Conservation (phyloP, 2,113 vertebrate species). For the Oryzias curvinotus region DNA sequence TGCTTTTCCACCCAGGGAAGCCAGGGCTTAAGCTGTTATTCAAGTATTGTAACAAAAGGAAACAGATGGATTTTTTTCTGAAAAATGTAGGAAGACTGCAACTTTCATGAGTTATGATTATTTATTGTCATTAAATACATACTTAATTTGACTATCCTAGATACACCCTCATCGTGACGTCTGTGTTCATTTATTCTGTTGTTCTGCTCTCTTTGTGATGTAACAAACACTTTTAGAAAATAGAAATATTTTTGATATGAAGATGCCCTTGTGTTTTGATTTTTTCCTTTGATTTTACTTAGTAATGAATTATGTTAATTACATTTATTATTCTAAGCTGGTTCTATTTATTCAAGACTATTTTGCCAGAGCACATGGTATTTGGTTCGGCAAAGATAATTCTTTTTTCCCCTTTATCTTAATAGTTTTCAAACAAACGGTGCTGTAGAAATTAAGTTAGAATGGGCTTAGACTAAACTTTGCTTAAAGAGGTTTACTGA, state of each 20-base stretch:
- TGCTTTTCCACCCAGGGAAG: conserved; percentile 6
- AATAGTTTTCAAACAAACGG: neutral
- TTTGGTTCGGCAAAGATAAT: too few species aligned
- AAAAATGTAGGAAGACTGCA: neutral
- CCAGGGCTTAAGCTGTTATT: neutral
- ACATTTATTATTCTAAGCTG: neutral
- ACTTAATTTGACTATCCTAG: conserved; percentile 8
- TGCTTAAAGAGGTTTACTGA: neutral
- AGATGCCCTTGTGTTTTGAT: too few species aligned
- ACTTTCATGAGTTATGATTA: too few species aligned
- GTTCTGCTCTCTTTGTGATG: neutral
- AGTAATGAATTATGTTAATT: neutral
- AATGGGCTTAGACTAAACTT: neutral
- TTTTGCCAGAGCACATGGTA: too few species aligned
- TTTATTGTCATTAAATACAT: conserved; percentile 9
- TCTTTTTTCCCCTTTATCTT: too few species aligned
- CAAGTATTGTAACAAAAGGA: neutral
- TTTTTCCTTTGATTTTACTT: neutral
- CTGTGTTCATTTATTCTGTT: conserved; percentile 18
- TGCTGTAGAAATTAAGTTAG: neutral
- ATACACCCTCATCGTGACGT: neutral
- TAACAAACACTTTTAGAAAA: too few species aligned
- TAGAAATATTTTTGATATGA: too few species aligned
- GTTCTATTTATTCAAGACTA: too few species aligned
- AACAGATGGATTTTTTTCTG: conserved; percentile 3